Percentiles rank a stretch among this genome's conserved stretches.
phyloP scores from a whole-genome alignment of 2,113 vertebrate genomes.

The Tringa solitaria region DNA sequence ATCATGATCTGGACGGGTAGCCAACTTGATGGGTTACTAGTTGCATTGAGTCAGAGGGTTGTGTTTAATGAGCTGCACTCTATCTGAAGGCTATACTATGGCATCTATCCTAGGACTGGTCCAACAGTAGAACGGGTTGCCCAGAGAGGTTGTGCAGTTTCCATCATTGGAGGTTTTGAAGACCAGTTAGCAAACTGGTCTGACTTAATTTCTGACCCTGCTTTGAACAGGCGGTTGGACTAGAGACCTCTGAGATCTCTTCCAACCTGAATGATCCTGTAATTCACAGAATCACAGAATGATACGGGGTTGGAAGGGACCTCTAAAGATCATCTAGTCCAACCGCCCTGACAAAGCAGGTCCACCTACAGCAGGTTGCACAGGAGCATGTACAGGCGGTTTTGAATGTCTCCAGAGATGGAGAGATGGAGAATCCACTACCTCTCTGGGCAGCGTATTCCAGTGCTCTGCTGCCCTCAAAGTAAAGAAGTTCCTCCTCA shows the following conservation, averaged over 20 bases:
- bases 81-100: not conserved
- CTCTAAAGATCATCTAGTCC: too few species aligned
- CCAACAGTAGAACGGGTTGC: not conserved
- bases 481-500: too few species aligned
- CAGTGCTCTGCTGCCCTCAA: too few species aligned
- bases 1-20: not conserved
- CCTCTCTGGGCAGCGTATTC: too few species aligned
- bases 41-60: not conserved
- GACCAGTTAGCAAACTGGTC: not conserved
- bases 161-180: not conserved
- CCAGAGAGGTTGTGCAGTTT: not conserved
- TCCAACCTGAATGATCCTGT: not conserved
- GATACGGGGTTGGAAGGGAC: too few species aligned
- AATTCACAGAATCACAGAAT: not conserved
- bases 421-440: too few species aligned
- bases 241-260: not conserved
- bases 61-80: not conserved
- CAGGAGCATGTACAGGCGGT: too few species aligned
- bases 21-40: not conserved
- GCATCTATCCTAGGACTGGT: not conserved
- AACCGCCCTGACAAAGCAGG: too few species aligned
- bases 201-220: not conserved
- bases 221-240: not conserved
- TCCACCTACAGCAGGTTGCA: too few species aligned
- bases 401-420: too few species aligned